Conservation (phyloP, 2,797 vertebrate species). For the Phalanger gymnotis region DNA sequence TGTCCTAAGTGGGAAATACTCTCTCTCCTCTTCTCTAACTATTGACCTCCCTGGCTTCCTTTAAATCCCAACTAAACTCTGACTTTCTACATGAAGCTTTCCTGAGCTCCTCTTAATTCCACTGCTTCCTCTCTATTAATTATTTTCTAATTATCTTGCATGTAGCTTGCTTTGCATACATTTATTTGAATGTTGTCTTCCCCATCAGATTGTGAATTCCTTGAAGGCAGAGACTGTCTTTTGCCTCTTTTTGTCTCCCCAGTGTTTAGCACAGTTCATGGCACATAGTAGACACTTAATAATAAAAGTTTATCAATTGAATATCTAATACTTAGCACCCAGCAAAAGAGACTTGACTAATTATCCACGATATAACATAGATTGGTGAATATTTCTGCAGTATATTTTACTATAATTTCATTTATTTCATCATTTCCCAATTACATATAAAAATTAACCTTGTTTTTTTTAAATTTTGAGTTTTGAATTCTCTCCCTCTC, state of each 20-base stretch:
- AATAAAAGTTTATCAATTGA: background rate
- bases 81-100: background rate
- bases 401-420: background rate
- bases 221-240: background rate
- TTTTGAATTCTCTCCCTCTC: background rate
- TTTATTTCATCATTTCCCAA: background rate
- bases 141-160: background rate
- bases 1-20: background rate
- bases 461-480: background rate
- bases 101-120: background rate
- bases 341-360: background rate
- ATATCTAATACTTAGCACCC: background rate
- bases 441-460: background rate
- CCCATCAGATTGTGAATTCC: background rate
- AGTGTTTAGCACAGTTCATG: background rate
- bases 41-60: no score
- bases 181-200: background rate
- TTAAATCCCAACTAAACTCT: background rate
- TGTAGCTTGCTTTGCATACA: background rate
- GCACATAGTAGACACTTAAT: background rate
- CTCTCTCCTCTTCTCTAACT: background rate
- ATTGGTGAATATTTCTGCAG: background rate
- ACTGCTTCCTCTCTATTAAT: background rate
- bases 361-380: background rate
- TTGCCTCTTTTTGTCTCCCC: background rate